A percentile compares a stretch with the other conserved stretches of the same genome.
Evolutionary conservation across 2,888 invertebrate species (phyloP).

Genomic region (Napeogenes inachia): DNA sequence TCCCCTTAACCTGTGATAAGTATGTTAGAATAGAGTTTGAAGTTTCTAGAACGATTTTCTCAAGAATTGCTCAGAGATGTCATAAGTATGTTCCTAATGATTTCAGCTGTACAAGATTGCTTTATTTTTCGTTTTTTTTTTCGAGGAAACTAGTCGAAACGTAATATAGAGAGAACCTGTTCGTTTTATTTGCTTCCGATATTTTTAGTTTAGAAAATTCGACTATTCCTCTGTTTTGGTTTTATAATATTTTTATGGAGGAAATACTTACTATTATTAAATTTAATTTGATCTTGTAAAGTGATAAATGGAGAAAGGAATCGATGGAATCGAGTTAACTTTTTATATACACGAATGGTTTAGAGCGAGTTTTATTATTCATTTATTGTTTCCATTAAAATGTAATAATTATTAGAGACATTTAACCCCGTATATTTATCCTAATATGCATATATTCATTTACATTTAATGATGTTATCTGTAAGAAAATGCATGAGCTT

Average conservation of each 20-base stretch:
- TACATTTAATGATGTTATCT: constrained; percentile 46
- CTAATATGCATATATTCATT: constrained; percentile 55
- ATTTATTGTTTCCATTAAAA: constrained; percentile 72
- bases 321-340: constrained; percentile 34
- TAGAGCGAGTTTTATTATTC: constrained; percentile 70
- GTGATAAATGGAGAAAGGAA: constrained; percentile 30
- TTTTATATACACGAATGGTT: constrained; percentile 42
- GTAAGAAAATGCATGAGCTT: constrained; percentile 61
- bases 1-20: constrained; percentile 78
- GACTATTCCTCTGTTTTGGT: constrained; percentile 46
- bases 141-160: constrained; percentile 63
- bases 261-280: constrained; percentile 30
- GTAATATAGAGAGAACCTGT: constrained; percentile 39
- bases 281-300: constrained; percentile 29
- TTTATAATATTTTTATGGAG: constrained; percentile 24
- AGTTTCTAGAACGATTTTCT: constrained; percentile 63
- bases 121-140: constrained; percentile 41
- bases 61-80: constrained; percentile 69
- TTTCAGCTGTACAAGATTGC: constrained; percentile 64
- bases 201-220: constrained; percentile 41
- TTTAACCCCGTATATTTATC: constrained; percentile 55
- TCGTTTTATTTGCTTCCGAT: constrained; percentile 55
- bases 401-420: constrained; percentile 42
- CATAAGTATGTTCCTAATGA: constrained; percentile 70
- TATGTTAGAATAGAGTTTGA: constrained; percentile 70